Evolutionary conservation across 2,888 invertebrate species (phyloP).

Genomic region (Adelognathus sp.): DNA sequence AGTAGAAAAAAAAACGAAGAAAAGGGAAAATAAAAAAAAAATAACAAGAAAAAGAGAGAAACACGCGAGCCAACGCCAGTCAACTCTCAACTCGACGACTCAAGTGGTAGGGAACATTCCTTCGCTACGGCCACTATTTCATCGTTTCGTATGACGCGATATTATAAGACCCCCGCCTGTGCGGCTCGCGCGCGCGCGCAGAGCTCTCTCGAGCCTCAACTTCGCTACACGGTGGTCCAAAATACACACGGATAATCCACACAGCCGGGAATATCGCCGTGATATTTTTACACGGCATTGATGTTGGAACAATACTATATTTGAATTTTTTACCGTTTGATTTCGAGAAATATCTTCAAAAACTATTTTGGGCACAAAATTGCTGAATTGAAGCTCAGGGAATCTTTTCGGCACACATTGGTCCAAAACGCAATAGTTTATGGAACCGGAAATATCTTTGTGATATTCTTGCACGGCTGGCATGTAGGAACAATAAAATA

Average conservation of each 20-base stretch:
- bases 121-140: slow-evolving; percentile 80
- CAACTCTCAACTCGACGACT: slow-evolving; percentile 79
- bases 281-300: too few species aligned
- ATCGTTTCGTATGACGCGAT: slow-evolving; percentile 81
- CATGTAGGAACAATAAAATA: too few species aligned
- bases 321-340: too few species aligned
- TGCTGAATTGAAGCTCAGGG: too few species aligned
- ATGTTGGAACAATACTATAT: too few species aligned
- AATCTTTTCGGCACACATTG: too few species aligned
- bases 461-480: too few species aligned
- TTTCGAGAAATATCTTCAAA: too few species aligned
- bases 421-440: too few species aligned
- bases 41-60: slow-evolving; percentile 53
- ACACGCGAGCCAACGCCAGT: slow-evolving; percentile 75
- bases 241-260: slow-evolving; percentile 63
- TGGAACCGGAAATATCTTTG: too few species aligned
- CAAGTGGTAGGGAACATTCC: slow-evolving; percentile 80
- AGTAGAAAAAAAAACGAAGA: slow-evolving; percentile 13
- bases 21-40: slow-evolving; percentile 15
- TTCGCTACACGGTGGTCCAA: slow-evolving; percentile 80
- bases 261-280: not conserved
- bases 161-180: slow-evolving; percentile 81
- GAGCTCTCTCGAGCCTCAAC: too few species aligned
- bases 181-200: slow-evolving; percentile 64
- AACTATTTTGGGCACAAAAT: too few species aligned